Evolutionary conservation across 2,888 invertebrate genomes (phyloP).

Genomic region (Drosophila leonis): DNA sequence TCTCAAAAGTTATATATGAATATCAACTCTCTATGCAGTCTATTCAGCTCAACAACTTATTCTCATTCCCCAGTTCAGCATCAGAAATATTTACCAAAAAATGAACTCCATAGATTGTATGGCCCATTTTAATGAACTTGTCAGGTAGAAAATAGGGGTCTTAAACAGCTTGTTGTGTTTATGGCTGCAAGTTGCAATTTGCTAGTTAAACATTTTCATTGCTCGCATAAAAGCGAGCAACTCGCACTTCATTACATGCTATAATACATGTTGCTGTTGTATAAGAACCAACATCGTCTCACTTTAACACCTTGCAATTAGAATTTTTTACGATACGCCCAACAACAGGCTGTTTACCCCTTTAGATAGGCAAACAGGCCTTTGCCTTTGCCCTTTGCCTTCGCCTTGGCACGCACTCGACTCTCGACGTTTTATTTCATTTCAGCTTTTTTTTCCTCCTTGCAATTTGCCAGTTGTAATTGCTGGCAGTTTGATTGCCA

Average conservation of each 20-base stretch:
- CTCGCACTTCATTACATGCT: constrained; percentile 53
- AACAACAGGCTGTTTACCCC: constrained; percentile 18
- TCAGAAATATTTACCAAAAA: not conserved
- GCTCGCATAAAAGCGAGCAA: constrained; percentile 40
- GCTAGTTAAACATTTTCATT: constrained; percentile 54
- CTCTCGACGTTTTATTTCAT: constrained; percentile 21
- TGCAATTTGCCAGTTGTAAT: constrained; percentile 68
- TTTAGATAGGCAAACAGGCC: constrained; percentile 38
- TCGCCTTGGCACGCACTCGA: constrained; percentile 51
- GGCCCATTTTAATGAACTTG: constrained; percentile 6
- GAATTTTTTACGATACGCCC: constrained; percentile 56
- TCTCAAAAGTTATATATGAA: no score
- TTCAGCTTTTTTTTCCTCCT: constrained; percentile 35
- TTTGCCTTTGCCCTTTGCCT: constrained; percentile 35
- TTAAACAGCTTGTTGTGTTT: constrained; percentile 38
- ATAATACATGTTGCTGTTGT: constrained; percentile 10
- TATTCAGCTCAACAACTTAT: not conserved
- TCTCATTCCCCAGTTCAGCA: not conserved
- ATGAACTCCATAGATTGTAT: not conserved
- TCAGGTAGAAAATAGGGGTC: constrained; percentile 5
- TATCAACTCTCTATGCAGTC: not conserved
- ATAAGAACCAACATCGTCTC: constrained; percentile 15
- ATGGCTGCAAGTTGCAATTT: constrained; percentile 41
- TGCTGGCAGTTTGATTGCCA: constrained; percentile 70
- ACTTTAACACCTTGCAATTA: constrained; percentile 64